Evolutionary conservation across 2,113 vertebrate genomes (phyloP).

Genomic region (Lophochroa leadbeateri): DNA sequence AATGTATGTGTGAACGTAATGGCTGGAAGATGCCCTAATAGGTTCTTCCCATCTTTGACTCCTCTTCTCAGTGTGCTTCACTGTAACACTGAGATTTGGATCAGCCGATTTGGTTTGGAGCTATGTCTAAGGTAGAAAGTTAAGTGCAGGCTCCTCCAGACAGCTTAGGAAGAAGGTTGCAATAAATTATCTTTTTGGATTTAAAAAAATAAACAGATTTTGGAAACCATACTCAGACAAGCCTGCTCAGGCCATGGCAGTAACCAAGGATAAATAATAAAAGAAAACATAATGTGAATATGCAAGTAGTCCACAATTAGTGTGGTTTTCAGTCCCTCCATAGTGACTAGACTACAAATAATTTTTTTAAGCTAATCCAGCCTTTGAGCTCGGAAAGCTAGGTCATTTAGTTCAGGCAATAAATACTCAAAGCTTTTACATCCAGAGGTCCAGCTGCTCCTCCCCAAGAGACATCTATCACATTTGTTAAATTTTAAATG

Average conservation of each 20-base stretch:
- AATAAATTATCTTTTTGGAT: background rate
- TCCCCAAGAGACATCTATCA: background rate
- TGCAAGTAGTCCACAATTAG: background rate
- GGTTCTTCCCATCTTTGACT: background rate
- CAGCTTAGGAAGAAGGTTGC: background rate
- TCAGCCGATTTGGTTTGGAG: background rate
- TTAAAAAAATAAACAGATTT: background rate
- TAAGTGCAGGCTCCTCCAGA: background rate
- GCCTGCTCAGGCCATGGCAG: background rate
- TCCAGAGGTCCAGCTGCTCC: background rate
- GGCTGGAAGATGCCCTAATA: background rate
- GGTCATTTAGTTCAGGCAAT: conserved; percentile 10
- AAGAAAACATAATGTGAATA: background rate
- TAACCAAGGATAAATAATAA: background rate
- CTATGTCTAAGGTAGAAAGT: background rate
- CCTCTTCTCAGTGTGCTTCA: background rate
- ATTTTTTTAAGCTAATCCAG: conserved; percentile 13
- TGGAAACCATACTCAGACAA: background rate
- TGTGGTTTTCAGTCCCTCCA: background rate
- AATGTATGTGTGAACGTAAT: background rate
- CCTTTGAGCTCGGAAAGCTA: background rate
- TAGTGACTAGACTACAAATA: background rate
- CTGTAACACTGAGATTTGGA: background rate
- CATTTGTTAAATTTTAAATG: conserved; percentile 14
- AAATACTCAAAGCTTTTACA: background rate